Evolutionary conservation across 2,888 invertebrate genomes (phyloP).

Genomic region (Rhorus exstirpatorius): DNA sequence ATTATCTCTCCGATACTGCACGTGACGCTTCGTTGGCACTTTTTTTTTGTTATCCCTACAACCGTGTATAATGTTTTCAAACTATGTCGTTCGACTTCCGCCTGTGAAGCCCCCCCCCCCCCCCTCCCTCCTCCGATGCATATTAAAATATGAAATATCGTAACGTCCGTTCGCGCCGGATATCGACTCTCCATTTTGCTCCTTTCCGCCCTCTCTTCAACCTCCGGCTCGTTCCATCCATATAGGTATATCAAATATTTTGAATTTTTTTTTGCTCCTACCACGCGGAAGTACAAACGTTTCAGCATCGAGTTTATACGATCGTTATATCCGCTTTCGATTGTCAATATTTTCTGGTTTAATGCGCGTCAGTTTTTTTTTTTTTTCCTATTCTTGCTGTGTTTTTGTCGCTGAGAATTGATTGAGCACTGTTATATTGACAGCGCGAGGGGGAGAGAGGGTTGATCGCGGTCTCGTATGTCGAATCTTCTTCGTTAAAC

Average conservation of each 20-base stretch:
- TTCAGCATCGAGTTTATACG: slow-evolving; percentile 30
- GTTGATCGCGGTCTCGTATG: background rate
- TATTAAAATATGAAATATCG: slow-evolving; percentile 67
- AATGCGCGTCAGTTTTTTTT: slow-evolving; percentile 9
- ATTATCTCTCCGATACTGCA: slow-evolving; percentile 8
- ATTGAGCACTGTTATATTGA: background rate
- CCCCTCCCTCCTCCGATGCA: too few species aligned
- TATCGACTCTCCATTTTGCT: slow-evolving; percentile 62
- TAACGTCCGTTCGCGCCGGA: slow-evolving; percentile 60
- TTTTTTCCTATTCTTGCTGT: background rate
- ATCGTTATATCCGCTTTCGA: slow-evolving; percentile 29
- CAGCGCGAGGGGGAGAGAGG: background rate
- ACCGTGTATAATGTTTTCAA: slow-evolving; percentile 49
- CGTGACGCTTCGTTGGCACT: slow-evolving; percentile 15
- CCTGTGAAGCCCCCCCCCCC: slow-evolving; percentile 15
- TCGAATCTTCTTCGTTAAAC: background rate
- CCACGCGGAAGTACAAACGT: slow-evolving; percentile 21
- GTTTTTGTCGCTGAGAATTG: background rate
- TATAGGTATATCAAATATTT: slow-evolving; percentile 16
- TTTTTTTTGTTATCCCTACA: slow-evolving; percentile 21
- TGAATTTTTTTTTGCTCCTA: slow-evolving; percentile 24
- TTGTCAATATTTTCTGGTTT: slow-evolving; percentile 45
- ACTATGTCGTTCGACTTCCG: slow-evolving; percentile 33
- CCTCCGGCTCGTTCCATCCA: slow-evolving; percentile 20
- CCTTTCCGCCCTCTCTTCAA: slow-evolving; percentile 26